These are phyloP conservation scores for Adelosebastes latens DNA, from an alignment of 2,797 vertebrate genomes.

Conservation along the genomic window DNA sequence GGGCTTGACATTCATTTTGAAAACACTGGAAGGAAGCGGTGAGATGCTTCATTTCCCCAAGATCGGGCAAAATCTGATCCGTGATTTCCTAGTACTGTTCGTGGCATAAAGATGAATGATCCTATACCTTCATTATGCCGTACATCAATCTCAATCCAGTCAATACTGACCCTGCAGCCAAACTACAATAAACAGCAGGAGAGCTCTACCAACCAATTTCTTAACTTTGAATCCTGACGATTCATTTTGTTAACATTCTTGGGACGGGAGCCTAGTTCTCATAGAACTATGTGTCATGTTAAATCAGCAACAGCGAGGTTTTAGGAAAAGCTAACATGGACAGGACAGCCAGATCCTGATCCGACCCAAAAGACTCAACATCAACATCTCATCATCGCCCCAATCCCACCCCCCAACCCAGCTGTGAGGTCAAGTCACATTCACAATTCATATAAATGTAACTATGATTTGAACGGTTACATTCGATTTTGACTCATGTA, in stretches of 20 bases:
- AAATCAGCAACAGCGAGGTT: neutral
- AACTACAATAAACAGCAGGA: neutral
- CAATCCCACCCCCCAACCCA: neutral
- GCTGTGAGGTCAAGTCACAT: neutral
- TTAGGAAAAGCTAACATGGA: conserved; percentile 15
- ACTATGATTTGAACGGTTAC: neutral
- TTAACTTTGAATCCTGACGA: neutral
- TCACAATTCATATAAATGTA: neutral
- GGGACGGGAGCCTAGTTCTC: neutral
- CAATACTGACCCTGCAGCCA: neutral
- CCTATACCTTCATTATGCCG: neutral
- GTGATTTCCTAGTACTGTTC: neutral
- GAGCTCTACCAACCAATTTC: neutral
- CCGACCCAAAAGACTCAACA: conserved; percentile 33
- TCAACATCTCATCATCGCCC: conserved; percentile 35
- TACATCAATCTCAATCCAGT: neutral
- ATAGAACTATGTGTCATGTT: neutral
- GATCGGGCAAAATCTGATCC: neutral
- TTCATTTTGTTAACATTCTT: neutral
- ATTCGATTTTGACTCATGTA: neutral
- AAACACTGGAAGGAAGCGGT: conserved; percentile 3
- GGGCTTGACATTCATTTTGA: neutral
- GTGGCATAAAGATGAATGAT: neutral
- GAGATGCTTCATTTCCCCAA: neutral
- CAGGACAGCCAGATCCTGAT: conserved; percentile 13